Evolutionary conservation across 1,140 invertebrate genomes (phyloP).

Genomic region (Aplysia californica): DNA sequence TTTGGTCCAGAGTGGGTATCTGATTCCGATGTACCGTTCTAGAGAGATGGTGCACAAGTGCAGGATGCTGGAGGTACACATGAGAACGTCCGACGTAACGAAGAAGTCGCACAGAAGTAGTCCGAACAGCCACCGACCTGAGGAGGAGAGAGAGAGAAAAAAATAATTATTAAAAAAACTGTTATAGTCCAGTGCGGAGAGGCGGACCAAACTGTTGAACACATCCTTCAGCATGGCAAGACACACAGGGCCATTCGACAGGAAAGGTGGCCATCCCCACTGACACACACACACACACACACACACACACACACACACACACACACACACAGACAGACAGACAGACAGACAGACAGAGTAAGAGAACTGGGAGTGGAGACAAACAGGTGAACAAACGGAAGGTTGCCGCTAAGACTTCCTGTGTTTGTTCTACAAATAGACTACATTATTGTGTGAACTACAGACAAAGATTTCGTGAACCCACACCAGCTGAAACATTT

Average conservation of each 20-base stretch:
- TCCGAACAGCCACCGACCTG: constrained; percentile 94
- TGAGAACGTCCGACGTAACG: constrained; percentile 92
- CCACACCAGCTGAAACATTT: background rate
- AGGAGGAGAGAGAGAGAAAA: constrained; percentile 51
- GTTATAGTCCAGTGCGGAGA: constrained; percentile 1
- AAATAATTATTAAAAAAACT: constrained; percentile 5
- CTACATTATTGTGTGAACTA: background rate
- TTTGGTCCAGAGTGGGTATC: constrained; percentile 81
- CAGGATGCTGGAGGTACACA: constrained; percentile 92
- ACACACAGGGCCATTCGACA: too few relatives aligned
- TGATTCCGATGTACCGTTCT: constrained; percentile 83
- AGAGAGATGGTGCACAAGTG: constrained; percentile 68
- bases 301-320: constrained; percentile 3
- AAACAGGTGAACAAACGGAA: background rate
- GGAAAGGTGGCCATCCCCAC: background rate
- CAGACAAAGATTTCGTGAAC: background rate
- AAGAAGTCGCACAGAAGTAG: constrained; percentile 92
- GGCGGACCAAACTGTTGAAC: too few relatives aligned
- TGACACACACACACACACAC: background rate
- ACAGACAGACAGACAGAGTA: background rate
- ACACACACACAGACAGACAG: constrained; percentile 1
- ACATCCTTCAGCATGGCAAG: too few relatives aligned
- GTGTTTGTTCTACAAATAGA: too few relatives aligned
- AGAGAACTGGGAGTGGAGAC: background rate
- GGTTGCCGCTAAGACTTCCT: too few relatives aligned